Evolutionary conservation across 2,888 invertebrate species (phyloP).

Genomic region (Bhutanitis thaidina): DNA sequence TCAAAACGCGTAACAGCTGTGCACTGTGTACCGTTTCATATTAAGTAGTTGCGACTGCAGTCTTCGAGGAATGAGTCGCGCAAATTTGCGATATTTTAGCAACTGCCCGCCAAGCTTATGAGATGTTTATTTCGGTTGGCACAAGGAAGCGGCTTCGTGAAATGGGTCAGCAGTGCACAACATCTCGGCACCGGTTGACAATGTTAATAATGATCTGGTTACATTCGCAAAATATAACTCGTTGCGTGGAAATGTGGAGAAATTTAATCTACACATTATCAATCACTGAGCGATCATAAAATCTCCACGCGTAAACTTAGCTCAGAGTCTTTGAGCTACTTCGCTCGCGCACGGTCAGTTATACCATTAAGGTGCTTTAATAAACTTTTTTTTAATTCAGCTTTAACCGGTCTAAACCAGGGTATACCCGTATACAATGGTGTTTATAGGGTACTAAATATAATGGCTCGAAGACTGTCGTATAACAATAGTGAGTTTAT

Average conservation of each 20-base stretch:
- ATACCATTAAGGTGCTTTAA: no score
- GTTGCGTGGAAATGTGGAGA: neutral
- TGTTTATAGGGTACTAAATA: no score
- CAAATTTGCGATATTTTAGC: conserved; percentile 4
- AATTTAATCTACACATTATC: neutral
- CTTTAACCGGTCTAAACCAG: no score
- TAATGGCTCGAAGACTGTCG: no score
- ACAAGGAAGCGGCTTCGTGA: conserved; percentile 8
- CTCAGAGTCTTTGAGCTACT: no score
- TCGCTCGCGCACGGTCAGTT: no score
- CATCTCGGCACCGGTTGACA: conserved; percentile 3
- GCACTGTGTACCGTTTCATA: neutral
- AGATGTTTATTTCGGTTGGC: conserved; percentile 17
- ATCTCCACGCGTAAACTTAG: no score
- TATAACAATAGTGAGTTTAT: no score
- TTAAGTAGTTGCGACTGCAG: neutral
- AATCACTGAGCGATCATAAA: no score
- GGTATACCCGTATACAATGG: no score
- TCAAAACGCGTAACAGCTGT: neutral
- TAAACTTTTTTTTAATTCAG: no score
- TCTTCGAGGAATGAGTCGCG: conserved; percentile 1
- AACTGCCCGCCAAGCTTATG: neutral
- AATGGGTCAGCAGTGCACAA: conserved; percentile 12
- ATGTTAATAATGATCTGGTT: conserved; percentile 4
- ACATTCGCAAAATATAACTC: neutral